Evolutionary conservation across 53 echinoderm and acorn worm genomes (phyloP), one percentile per base, ranked within the genome.

Genomic region (Paracentrotus lividus): DNA sequence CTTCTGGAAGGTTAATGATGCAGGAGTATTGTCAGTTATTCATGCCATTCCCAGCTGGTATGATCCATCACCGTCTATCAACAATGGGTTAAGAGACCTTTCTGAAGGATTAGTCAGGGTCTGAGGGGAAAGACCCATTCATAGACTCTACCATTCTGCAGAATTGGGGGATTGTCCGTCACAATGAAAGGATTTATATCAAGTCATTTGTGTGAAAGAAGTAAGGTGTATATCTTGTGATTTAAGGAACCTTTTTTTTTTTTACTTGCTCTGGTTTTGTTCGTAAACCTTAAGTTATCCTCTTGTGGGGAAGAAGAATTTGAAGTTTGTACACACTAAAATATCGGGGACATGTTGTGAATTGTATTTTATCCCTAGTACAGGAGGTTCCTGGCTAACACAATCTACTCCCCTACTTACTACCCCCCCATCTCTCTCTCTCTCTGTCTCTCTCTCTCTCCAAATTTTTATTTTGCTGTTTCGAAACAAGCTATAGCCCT

Each of bases 1-100:
- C n/a, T n/a, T n/a, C n/a, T n/a, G n/a, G 47, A 81, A 81, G 81
- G 81, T 81, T 81, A 81, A 81, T 81, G 81, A 81, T 81, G 45
- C 81, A 81, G 81, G 45, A 81, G n/a, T n/a, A n/a, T n/a, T 44
- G 47, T 81, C 81, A 81, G 81, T 81, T 81, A 81, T 81, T 81
- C 81, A 81, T 81, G 47, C 81, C 47, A 47, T 81, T 81, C 81
- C 81, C 81, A 81, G 81, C 45, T 81, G 81, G 81, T 45, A 1
- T 2, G 45, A 81, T 81, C 81, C 44, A 81, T 81, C 81, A 81
- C 14, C 44, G 13, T 81, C 81, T 45, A 47, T 81, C 81, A 45
- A 44, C 47, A 24, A 81, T 81, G 7, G 81, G n/a, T 18, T 3
- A 81, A 47, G 81, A 47, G 81, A 72, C 7, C 33, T 72, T 40